A percentile compares a stretch with the other conserved stretches of the same genome.
These are phyloP conservation scores for Pandemis cinnamomeana DNA, from an alignment of 2,888 invertebrate species.

Conservation along the genomic window DNA sequence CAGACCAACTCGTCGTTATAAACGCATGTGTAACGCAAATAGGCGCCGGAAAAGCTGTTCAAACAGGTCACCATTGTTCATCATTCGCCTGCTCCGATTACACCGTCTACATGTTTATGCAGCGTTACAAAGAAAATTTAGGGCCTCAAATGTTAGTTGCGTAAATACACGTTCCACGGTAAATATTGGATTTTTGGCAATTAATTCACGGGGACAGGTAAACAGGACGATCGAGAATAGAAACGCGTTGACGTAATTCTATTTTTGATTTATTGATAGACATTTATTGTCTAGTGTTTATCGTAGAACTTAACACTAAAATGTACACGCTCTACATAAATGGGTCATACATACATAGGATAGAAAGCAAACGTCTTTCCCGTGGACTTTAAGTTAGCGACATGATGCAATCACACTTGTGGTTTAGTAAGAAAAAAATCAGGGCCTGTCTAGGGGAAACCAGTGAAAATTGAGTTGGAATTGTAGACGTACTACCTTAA, in stretches of 20 bases:
- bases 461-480: too few species aligned
- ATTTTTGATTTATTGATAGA: slow-evolving; percentile 25
- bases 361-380: too few species aligned
- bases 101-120: slow-evolving; percentile 38
- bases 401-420: too few species aligned
- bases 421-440: too few species aligned
- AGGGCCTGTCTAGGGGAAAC: too few species aligned
- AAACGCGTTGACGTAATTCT: slow-evolving; percentile 18
- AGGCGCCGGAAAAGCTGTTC: slow-evolving; percentile 60
- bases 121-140: slow-evolving; percentile 31
- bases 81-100: slow-evolving; percentile 30
- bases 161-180: slow-evolving; percentile 23
- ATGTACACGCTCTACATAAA: too few species aligned
- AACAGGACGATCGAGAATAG: slow-evolving; percentile 7
- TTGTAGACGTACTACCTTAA: too few species aligned
- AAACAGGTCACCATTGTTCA: slow-evolving; percentile 51
- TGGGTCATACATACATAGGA: too few species aligned
- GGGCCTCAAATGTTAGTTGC: slow-evolving; percentile 32
- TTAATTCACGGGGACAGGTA: slow-evolving; percentile 29
- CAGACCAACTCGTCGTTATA: slow-evolving; percentile 54
- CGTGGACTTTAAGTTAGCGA: too few species aligned
- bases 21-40: slow-evolving; percentile 54
- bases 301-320: neutral
- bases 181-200: slow-evolving; percentile 36
- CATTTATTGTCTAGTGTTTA: slow-evolving; percentile 7